Percentiles rank a stretch among this genome's conserved stretches.
phyloP scores from a whole-genome alignment of 2,113 vertebrate species.

The Petroica traversi region DNA sequence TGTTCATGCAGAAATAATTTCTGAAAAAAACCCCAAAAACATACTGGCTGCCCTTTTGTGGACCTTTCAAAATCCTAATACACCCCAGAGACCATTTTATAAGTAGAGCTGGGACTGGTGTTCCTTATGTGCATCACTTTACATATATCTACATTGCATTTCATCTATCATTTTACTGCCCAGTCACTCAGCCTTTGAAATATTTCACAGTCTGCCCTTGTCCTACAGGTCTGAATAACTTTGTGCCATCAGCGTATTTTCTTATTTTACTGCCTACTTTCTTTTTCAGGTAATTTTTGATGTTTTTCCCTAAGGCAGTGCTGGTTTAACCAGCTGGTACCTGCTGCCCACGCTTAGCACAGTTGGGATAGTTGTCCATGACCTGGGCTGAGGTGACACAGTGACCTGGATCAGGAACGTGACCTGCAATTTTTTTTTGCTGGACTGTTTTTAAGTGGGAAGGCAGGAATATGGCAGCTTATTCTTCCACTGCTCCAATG shows the following conservation, averaged over 20 bases:
- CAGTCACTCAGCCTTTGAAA: conserved; percentile 5
- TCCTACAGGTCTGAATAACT: conserved; percentile 32
- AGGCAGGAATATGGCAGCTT: background rate
- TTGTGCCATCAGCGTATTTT: conserved; percentile 27
- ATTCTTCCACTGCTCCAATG: background rate
- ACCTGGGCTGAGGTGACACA: background rate
- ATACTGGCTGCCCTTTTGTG: background rate
- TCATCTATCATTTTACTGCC: conserved; percentile 13
- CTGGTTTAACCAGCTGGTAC: background rate
- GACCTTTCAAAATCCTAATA: background rate
- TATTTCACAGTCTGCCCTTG: conserved; percentile 35
- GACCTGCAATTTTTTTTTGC: background rate
- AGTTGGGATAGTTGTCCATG: background rate
- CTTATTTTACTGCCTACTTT: background rate
- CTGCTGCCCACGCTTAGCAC: background rate
- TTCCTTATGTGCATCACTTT: conserved; percentile 36
- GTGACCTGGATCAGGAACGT: background rate
- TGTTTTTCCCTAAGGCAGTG: background rate
- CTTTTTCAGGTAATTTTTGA: conserved; percentile 4
- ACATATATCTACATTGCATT: conserved; percentile 50
- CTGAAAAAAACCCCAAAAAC: background rate
- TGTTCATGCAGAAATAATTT: background rate
- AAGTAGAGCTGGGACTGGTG: background rate
- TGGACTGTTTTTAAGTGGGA: background rate
- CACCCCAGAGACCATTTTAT: background rate